These are phyloP conservation scores for Rhinoraja longicauda DNA, from an alignment of 2,797 vertebrate species.

Conservation along the genomic window DNA sequence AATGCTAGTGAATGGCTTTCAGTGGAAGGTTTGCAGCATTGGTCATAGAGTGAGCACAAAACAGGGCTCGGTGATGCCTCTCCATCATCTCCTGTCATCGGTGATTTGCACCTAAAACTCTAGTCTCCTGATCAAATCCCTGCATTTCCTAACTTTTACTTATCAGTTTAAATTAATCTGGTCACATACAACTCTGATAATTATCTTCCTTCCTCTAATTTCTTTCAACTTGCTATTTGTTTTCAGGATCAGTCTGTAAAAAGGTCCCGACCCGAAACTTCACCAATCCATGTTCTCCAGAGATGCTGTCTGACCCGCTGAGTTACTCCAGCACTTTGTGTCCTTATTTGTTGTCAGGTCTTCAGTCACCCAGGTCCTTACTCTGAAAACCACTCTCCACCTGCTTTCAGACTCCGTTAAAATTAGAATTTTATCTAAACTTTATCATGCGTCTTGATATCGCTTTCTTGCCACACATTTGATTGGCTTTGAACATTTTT, in stretches of 20 bases:
- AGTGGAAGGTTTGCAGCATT: neutral
- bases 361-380: neutral
- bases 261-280: no score
- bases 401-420: neutral
- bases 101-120: neutral
- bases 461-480: neutral
- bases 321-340: no score
- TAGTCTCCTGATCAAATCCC: neutral
- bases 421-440: neutral
- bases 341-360: neutral
- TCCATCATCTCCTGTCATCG: neutral
- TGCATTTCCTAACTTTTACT: neutral
- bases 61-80: neutral
- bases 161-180: neutral
- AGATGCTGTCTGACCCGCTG: no score
- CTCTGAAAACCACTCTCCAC: neutral
- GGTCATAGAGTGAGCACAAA: neutral
- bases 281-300: no score
- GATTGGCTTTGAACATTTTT: neutral
- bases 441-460: neutral
- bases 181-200: no score
- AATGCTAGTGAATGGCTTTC: neutral
- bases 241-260: no score
- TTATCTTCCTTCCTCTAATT: neutral
- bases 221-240: neutral